These are phyloP conservation scores for Prolemur simus DNA, from an alignment of 2,113 vertebrate species.

Conservation along the genomic window DNA sequence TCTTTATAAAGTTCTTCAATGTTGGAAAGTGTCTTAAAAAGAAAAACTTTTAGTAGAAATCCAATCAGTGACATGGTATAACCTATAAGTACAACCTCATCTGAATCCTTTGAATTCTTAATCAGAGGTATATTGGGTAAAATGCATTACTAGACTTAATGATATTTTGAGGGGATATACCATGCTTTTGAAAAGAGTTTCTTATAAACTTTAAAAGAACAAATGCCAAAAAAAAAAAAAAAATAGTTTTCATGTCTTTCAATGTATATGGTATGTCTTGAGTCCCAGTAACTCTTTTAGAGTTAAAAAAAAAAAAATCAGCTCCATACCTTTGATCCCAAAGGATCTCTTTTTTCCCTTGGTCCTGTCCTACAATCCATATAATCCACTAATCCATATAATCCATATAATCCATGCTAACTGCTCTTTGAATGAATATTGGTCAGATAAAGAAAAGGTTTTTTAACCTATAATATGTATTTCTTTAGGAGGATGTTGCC, in stretches of 20 bases:
- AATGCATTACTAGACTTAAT: background rate
- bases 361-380: background rate
- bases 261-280: conserved; percentile 61
- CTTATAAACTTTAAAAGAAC: conserved; percentile 67
- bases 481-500: background rate
- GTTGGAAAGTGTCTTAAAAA: background rate
- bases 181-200: conserved; percentile 64
- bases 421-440: background rate
- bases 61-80: background rate
- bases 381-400: conserved; percentile 38
- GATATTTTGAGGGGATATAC: background rate
- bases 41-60: background rate
- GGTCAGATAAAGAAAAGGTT: background rate
- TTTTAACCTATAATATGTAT: background rate
- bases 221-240: conserved; percentile 60
- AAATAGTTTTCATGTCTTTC: conserved; percentile 55
- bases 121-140: background rate
- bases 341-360: conserved; percentile 41
- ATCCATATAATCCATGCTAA: background rate
- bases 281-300: conserved; percentile 50
- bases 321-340: background rate
- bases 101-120: background rate
- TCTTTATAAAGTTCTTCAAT: background rate
- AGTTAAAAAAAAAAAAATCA: conserved; percentile 48
- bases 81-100: background rate